Percentiles rank a stretch among this genome's conserved stretches.
phyloP scores from a whole-genome alignment of 2,888 invertebrate species.

The Phortica magna region DNA sequence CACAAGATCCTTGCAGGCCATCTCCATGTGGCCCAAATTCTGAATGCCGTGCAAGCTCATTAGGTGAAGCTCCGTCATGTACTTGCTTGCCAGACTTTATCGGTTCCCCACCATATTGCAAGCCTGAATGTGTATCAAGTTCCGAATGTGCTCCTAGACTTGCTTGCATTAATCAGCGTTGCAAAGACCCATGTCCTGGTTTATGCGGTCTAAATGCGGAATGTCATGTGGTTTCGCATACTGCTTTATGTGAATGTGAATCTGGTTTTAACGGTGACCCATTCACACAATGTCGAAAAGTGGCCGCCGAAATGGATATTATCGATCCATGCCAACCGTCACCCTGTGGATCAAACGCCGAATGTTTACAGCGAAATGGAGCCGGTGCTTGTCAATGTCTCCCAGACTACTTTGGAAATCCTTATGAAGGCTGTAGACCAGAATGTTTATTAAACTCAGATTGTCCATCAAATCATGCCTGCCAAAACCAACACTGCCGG shows the following conservation, averaged over 20 bases:
- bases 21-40: slow-evolving; percentile 87
- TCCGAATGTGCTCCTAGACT: slow-evolving; percentile 84
- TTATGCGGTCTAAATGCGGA: slow-evolving; percentile 86
- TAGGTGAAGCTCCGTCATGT: slow-evolving; percentile 84
- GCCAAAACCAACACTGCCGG: slow-evolving; percentile 85
- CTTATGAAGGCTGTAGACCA: slow-evolving; percentile 87
- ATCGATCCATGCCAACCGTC: slow-evolving; percentile 84
- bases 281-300: slow-evolving; percentile 81
- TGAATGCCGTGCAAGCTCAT: slow-evolving; percentile 80
- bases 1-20: slow-evolving; percentile 82
- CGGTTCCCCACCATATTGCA: slow-evolving; percentile 86
- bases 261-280: slow-evolving; percentile 85
- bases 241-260: slow-evolving; percentile 84
- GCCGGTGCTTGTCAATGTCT: slow-evolving; percentile 85
- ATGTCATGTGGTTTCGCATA: slow-evolving; percentile 86
- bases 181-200: slow-evolving; percentile 85
- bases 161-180: slow-evolving; percentile 87
- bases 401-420: slow-evolving; percentile 86
- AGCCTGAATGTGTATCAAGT: slow-evolving; percentile 86
- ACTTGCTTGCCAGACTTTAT: slow-evolving; percentile 85
- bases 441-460: slow-evolving; percentile 87
- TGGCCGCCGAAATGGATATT: slow-evolving; percentile 78
- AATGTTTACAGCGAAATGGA: slow-evolving; percentile 84
- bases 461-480: slow-evolving; percentile 85
- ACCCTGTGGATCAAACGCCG: slow-evolving; percentile 86